phyloP scores from a whole-genome alignment of 2,797 vertebrate species.

The Melanotaenia parkinsoni region DNA sequence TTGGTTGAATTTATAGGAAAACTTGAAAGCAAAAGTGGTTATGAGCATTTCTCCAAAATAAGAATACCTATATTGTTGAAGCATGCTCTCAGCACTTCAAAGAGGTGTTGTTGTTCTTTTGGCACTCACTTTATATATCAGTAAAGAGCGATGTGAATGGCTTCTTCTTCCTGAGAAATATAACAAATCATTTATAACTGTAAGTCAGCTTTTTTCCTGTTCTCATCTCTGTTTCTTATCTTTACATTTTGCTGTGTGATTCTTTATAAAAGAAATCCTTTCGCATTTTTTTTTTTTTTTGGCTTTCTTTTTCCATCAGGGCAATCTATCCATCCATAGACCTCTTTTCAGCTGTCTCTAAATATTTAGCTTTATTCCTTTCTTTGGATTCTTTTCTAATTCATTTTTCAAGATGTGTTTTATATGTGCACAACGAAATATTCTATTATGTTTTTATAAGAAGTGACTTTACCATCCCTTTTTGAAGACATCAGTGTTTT shows the following conservation, averaged over 20 bases:
- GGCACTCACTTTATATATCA: slow-evolving; percentile 18
- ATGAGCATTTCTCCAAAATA: slow-evolving; percentile 29
- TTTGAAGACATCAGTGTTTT: slow-evolving; percentile 20
- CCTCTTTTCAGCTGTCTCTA: background rate
- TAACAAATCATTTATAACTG: background rate
- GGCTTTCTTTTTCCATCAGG: background rate
- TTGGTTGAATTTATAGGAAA: slow-evolving; percentile 39
- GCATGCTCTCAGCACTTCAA: slow-evolving; percentile 32
- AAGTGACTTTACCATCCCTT: slow-evolving; percentile 4
- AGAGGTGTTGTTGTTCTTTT: slow-evolving; percentile 29
- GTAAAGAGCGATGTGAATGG: slow-evolving; percentile 15
- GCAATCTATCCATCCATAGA: background rate
- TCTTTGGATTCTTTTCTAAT: background rate
- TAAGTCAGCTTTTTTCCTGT: background rate
- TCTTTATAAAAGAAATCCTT: background rate
- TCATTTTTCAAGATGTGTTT: background rate
- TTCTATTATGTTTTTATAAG: background rate
- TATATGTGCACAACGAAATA: background rate
- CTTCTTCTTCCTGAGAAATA: slow-evolving; percentile 6
- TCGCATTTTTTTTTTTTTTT: background rate
- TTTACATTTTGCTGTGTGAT: background rate
- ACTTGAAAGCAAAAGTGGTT: slow-evolving; percentile 22
- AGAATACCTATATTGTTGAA: slow-evolving; percentile 35
- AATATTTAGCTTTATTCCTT: background rate
- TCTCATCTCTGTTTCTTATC: background rate